Conservation (phyloP, 2,113 vertebrate genomes). For the Calyptommatus sinebrachiatus region DNA sequence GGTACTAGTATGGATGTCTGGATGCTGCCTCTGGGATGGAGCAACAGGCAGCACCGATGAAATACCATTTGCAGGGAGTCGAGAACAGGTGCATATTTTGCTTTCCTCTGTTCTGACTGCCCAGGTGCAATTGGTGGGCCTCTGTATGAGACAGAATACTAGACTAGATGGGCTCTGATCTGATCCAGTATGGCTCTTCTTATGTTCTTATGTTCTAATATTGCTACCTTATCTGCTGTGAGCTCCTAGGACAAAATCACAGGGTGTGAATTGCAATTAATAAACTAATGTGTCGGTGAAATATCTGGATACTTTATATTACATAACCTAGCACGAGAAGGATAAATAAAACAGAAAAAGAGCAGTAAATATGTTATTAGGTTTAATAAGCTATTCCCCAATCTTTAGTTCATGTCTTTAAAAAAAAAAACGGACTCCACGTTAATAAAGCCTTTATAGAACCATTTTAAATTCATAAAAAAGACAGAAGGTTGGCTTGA, state of each 20-base stretch:
- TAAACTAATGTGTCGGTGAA: slow-evolving; percentile 5
- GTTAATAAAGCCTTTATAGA: slow-evolving; percentile 21
- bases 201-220: too few species aligned
- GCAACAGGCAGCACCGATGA: too few species aligned
- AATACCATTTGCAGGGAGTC: too few species aligned
- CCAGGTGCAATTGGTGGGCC: too few species aligned
- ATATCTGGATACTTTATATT: slow-evolving; percentile 23
- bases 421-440: neutral
- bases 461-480: slow-evolving; percentile 1
- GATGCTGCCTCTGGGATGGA: too few species aligned
- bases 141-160: too few species aligned
- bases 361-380: neutral
- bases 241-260: neutral
- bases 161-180: too few species aligned
- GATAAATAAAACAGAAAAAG: slow-evolving; percentile 24
- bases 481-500: neutral
- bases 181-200: too few species aligned
- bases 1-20: too few species aligned
- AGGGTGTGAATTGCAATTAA: neutral
- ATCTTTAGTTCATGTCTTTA: neutral
- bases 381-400: slow-evolving; percentile 36
- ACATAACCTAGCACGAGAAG: neutral
- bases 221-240: neutral
- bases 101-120: too few species aligned
- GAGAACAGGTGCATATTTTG: too few species aligned